Conservation (phyloP, 2,113 vertebrate genomes). For the Trogon melanurus region DNA sequence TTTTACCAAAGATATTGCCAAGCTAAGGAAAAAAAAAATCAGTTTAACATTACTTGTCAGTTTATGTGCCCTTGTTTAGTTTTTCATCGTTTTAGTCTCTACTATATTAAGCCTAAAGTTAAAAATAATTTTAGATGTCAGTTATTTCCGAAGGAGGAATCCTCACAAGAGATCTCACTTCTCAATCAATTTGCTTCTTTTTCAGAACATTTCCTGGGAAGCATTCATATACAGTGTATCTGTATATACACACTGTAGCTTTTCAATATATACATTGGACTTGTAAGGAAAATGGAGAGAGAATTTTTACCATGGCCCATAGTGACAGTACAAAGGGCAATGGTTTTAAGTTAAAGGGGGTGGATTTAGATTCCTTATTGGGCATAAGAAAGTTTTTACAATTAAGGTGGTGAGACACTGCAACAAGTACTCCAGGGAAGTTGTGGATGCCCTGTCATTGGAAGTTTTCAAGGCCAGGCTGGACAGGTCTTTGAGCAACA, state of each 20-base stretch:
- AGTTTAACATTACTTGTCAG: neutral
- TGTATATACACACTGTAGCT: neutral
- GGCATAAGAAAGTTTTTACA: neutral
- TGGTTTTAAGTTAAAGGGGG: fast-evolving
- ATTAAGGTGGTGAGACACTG: neutral
- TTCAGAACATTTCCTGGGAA: neutral
- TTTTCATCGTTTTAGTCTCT: neutral
- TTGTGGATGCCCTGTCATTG: neutral
- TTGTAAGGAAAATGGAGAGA: neutral
- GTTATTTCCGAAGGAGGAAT: neutral
- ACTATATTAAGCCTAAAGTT: neutral
- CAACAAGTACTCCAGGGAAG: neutral
- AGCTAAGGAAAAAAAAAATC: neutral
- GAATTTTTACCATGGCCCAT: neutral
- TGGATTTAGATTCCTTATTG: neutral
- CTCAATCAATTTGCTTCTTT: neutral
- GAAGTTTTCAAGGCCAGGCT: neutral
- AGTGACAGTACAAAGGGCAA: neutral
- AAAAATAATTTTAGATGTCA: neutral
- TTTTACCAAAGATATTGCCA: neutral
- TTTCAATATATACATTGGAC: neutral
- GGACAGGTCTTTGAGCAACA: neutral
- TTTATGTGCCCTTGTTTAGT: neutral
- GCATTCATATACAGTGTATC: neutral
- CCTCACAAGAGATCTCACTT: neutral